Evolutionary conservation across 2,888 invertebrate genomes (phyloP).

Genomic region (Epinotia brunnichana): DNA sequence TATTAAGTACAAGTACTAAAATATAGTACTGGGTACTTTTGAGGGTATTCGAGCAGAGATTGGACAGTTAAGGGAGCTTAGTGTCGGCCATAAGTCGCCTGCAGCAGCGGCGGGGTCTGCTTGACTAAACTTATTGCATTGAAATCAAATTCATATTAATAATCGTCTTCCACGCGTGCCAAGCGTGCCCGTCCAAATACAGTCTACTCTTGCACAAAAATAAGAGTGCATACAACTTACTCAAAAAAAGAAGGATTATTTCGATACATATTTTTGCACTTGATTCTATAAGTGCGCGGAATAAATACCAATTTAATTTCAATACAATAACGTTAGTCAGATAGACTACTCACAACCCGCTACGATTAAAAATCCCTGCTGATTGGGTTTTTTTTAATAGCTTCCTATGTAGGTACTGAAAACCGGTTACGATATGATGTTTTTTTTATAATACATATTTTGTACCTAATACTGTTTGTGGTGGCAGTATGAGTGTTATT

Average conservation of each 20-base stretch:
- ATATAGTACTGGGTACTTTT: background rate
- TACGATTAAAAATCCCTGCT: background rate
- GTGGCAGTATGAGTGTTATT: too few relatives aligned
- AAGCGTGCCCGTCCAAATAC: too few relatives aligned
- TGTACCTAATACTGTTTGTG: too few relatives aligned
- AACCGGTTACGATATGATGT: background rate
- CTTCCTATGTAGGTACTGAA: background rate
- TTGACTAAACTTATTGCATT: background rate
- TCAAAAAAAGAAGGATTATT: too few relatives aligned
- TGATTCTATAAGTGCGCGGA: background rate
- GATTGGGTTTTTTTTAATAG: background rate
- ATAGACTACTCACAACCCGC: background rate
- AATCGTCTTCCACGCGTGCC: too few relatives aligned
- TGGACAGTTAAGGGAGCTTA: background rate
- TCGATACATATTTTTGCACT: too few relatives aligned
- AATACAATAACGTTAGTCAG: background rate
- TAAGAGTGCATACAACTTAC: too few relatives aligned
- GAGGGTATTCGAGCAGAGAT: background rate
- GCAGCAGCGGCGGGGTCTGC: background rate
- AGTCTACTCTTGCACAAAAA: too few relatives aligned
- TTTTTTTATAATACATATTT: background rate
- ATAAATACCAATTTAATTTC: background rate
- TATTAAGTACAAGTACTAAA: slow-evolving; percentile 1
- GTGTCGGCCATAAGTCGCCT: background rate
- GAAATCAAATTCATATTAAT: background rate